These are phyloP conservation scores for Gallinago solitaria DNA, from an alignment of 2,797 vertebrate species.

Conservation along the genomic window DNA sequence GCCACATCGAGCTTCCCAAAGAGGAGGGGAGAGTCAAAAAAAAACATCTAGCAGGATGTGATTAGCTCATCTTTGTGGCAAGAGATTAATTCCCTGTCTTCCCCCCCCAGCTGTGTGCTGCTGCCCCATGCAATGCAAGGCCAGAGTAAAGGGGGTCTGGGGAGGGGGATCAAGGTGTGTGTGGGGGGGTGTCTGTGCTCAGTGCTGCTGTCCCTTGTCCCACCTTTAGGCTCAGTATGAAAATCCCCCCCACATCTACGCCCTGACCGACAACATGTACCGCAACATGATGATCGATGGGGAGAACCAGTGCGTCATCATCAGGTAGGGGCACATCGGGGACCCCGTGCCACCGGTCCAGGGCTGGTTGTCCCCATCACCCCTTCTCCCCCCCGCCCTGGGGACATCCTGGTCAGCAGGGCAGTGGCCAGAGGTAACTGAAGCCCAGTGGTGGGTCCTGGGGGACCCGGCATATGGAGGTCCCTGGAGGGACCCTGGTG, in stretches of 20 bases:
- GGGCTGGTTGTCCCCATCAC: not conserved
- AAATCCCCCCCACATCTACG: slow-evolving; percentile 96
- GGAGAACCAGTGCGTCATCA: slow-evolving; percentile 98
- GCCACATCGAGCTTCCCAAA: not conserved
- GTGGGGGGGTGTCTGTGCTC: not conserved
- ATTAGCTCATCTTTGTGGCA: not conserved
- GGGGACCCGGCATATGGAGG: fast-evolving
- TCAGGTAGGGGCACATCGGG: slow-evolving; percentile 81
- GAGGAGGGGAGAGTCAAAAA: not conserved
- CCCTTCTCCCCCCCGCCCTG: not conserved
- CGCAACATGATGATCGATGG: slow-evolving; percentile 97
- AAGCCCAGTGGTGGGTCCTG: not conserved
- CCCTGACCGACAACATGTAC: slow-evolving; percentile 96
- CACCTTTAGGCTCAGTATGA: slow-evolving; percentile 90
- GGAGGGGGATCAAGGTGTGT: not conserved
- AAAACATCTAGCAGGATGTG: not conserved
- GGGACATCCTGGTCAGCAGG: fast-evolving
- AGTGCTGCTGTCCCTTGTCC: not conserved
- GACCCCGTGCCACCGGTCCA: fast-evolving
- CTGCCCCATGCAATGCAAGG: fast-evolving
- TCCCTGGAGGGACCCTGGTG: fast-evolving
- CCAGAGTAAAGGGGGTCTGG: not conserved
- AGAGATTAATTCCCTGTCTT: not conserved
- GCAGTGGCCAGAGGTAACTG: not conserved
- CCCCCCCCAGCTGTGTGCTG: too few species aligned